A percentile compares a stretch with the other conserved stretches of the same genome.
phyloP scores from a whole-genome alignment of 1,140 invertebrate species.

The Prorops nasuta region DNA sequence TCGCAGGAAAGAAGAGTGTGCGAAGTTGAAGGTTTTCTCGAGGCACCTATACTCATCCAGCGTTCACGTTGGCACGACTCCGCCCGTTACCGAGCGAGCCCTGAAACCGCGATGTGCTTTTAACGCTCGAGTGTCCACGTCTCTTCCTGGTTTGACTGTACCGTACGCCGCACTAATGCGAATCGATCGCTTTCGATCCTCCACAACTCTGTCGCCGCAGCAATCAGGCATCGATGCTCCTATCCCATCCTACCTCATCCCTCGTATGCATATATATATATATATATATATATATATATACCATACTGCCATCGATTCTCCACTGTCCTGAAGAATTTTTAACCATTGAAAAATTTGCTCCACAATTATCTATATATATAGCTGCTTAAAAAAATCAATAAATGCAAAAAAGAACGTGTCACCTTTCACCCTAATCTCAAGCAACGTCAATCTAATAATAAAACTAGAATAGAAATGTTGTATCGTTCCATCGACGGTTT shows the following conservation, averaged over 20 bases:
- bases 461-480: too few relatives aligned
- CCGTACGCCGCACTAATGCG: slow-evolving; percentile 23
- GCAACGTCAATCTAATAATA: too few relatives aligned
- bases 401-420: too few relatives aligned
- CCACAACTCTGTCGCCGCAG: not conserved
- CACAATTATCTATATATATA: too few relatives aligned
- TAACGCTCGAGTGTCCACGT: slow-evolving; percentile 37
- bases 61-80: slow-evolving; percentile 29
- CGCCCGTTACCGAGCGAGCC: slow-evolving; percentile 12
- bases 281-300: slow-evolving; percentile 26
- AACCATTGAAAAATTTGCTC: too few relatives aligned
- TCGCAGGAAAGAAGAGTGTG: slow-evolving; percentile 16
- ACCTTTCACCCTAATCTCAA: too few relatives aligned
- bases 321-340: too few relatives aligned
- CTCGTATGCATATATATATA: slow-evolving; percentile 15
- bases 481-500: too few relatives aligned
- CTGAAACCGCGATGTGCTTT: slow-evolving; percentile 28
- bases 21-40: slow-evolving; percentile 29
- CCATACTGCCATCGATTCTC: too few relatives aligned
- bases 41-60: slow-evolving; percentile 35
- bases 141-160: slow-evolving; percentile 24
- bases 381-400: too few relatives aligned
- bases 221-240: slow-evolving; percentile 12
- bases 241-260: not conserved
- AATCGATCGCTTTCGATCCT: slow-evolving; percentile 8